phyloP scores from a whole-genome alignment of 1,140 invertebrate genomes.

The Drosophila paulistorum region DNA sequence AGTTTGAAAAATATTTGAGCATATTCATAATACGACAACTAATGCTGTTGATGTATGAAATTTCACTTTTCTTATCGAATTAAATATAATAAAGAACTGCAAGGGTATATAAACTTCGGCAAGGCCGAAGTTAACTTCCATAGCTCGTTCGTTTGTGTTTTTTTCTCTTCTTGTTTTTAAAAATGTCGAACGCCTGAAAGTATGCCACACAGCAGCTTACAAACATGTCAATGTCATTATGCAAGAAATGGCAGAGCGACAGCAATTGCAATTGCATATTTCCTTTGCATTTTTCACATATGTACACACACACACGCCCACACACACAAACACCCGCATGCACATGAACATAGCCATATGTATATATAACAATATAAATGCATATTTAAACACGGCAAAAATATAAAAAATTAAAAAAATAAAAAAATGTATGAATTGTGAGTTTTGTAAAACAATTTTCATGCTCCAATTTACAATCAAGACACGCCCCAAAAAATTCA shows the following conservation, averaged over 20 bases:
- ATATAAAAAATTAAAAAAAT: slow-evolving; percentile 26
- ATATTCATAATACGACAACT: no score
- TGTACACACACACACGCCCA: slow-evolving; percentile 16
- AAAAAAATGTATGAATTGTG: slow-evolving; percentile 16
- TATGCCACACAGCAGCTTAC: slow-evolving; percentile 42
- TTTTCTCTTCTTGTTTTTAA: slow-evolving; percentile 20
- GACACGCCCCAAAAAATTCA: slow-evolving; percentile 76
- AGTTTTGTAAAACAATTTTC: slow-evolving; percentile 72
- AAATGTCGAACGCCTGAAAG: slow-evolving; percentile 49
- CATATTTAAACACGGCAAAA: slow-evolving; percentile 49
- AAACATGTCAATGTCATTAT: slow-evolving; percentile 78
- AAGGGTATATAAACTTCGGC: no score
- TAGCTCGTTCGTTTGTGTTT: neutral
- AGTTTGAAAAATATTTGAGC: no score
- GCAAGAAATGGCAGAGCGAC: slow-evolving; percentile 56
- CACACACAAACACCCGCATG: slow-evolving; percentile 24
- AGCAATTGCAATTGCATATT: slow-evolving; percentile 25
- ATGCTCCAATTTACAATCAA: slow-evolving; percentile 79
- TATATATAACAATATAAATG: slow-evolving; percentile 49
- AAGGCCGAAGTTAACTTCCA: no score
- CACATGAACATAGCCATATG: neutral
- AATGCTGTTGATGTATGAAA: no score
- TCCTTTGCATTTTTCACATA: slow-evolving; percentile 46
- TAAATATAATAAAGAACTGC: no score
- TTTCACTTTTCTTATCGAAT: no score